Evolutionary conservation across 2,797 vertebrate species (phyloP).

Genomic region (Euphonia xanthogaster): DNA sequence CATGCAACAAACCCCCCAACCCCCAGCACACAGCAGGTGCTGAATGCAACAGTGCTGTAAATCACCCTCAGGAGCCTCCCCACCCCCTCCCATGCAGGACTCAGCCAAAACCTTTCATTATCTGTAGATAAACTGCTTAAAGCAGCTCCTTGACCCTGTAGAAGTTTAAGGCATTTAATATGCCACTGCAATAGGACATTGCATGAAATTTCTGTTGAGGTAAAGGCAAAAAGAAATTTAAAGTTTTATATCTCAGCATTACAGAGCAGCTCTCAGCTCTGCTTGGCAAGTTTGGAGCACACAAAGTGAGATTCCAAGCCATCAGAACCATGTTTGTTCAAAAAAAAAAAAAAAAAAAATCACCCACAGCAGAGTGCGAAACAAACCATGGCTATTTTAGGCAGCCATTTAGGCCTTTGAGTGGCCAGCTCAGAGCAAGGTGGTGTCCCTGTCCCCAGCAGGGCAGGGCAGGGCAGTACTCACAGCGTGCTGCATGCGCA

Average conservation of each 20-base stretch:
- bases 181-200: not conserved
- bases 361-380: accelerated
- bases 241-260: not conserved
- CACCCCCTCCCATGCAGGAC: not conserved
- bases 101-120: not conserved
- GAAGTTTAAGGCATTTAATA: not conserved
- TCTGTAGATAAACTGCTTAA: not conserved
- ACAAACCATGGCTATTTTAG: accelerated
- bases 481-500: constrained; percentile 96
- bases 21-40: not conserved
- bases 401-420: not conserved
- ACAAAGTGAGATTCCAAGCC: not conserved
- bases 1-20: constrained; percentile 14
- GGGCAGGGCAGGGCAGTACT: constrained; percentile 42
- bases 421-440: not conserved
- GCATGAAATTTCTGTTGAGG: not conserved
- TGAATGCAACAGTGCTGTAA: not conserved
- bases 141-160: not conserved
- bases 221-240: accelerated
- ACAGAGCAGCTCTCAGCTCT: not conserved
- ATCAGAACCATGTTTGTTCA: accelerated
- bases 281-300: not conserved
- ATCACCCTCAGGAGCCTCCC: not conserved
- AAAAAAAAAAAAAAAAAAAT: not conserved
- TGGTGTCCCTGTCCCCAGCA: not conserved